phyloP scores from a whole-genome alignment of 2,113 vertebrate species.

The Brienomyrus longianalis region DNA sequence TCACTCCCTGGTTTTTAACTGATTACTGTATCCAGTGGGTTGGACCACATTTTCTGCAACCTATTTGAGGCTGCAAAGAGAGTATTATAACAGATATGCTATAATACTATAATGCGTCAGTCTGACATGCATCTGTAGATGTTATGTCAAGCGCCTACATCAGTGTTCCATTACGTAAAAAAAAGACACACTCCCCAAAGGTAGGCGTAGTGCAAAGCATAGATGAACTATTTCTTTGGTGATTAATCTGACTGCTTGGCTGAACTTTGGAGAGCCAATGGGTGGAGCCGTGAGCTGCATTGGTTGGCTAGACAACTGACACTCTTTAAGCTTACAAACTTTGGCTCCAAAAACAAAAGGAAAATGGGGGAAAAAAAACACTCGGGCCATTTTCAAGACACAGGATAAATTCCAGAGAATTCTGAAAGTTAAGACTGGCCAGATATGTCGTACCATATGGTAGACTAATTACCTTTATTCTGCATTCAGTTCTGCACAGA shows the following conservation, averaged over 20 bases:
- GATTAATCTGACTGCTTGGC: background rate
- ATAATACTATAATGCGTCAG: background rate
- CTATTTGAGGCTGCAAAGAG: background rate
- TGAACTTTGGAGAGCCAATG: background rate
- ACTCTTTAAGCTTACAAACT: background rate
- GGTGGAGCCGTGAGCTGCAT: background rate
- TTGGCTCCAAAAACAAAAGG: background rate
- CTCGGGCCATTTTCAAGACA: background rate
- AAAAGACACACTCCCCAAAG: background rate
- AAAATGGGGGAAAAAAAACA: background rate
- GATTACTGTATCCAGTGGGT: background rate
- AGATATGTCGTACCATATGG: background rate
- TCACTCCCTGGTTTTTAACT: background rate
- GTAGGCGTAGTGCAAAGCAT: background rate
- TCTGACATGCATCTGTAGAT: background rate
- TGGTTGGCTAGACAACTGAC: background rate
- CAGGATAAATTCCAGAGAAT: slow-evolving; percentile 3
- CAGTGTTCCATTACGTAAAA: background rate
- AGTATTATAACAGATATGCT: background rate
- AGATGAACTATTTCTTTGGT: background rate
- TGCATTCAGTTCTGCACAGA: slow-evolving; percentile 1
- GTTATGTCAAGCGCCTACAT: background rate
- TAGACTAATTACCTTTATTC: slow-evolving; percentile 19
- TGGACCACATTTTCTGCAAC: background rate
- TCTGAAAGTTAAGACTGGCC: slow-evolving; percentile 2